These are phyloP conservation scores for Bombus breviceps DNA, from an alignment of 1,140 invertebrate species.

Conservation along the genomic window DNA sequence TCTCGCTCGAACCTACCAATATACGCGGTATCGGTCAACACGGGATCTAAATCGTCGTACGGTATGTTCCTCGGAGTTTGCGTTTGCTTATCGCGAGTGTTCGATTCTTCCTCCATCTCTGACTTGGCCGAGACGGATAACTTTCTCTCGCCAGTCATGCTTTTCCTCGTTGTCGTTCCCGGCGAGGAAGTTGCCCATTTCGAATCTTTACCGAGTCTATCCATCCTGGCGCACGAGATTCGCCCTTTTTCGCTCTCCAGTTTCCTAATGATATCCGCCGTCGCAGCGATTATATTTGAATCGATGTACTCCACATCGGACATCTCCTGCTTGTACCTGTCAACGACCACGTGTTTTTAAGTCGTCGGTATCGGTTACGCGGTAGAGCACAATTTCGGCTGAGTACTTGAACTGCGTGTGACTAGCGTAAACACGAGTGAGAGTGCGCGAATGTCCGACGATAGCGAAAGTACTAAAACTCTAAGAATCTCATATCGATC, in stretches of 20 bases:
- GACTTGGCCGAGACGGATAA: not conserved
- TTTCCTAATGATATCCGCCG: not conserved
- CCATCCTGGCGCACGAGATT: not conserved
- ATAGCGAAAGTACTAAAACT: too few relatives aligned
- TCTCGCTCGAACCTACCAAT: constrained; percentile 72
- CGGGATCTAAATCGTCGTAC: constrained; percentile 81
- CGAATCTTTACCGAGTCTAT: not conserved
- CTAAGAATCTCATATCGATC: too few relatives aligned
- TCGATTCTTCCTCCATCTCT: not conserved
- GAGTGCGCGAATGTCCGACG: too few relatives aligned
- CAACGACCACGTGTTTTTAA: not conserved
- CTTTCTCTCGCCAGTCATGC: not conserved
- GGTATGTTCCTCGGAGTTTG: constrained; percentile 85
- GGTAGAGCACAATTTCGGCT: too few relatives aligned
- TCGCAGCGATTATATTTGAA: constrained; percentile 55
- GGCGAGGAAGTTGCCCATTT: not conserved
- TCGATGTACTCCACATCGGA: constrained; percentile 81
- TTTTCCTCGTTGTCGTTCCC: not conserved
- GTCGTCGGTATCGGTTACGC: too few relatives aligned
- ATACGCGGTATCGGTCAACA: constrained; percentile 80
- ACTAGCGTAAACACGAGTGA: too few relatives aligned
- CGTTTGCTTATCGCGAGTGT: constrained; percentile 77
- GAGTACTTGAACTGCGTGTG: too few relatives aligned
- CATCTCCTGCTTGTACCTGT: constrained; percentile 80
- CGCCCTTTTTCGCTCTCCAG: not conserved